These are phyloP conservation scores for Oceanodroma leucorhoa DNA, from an alignment of 2,797 vertebrate genomes.

Conservation along the genomic window DNA sequence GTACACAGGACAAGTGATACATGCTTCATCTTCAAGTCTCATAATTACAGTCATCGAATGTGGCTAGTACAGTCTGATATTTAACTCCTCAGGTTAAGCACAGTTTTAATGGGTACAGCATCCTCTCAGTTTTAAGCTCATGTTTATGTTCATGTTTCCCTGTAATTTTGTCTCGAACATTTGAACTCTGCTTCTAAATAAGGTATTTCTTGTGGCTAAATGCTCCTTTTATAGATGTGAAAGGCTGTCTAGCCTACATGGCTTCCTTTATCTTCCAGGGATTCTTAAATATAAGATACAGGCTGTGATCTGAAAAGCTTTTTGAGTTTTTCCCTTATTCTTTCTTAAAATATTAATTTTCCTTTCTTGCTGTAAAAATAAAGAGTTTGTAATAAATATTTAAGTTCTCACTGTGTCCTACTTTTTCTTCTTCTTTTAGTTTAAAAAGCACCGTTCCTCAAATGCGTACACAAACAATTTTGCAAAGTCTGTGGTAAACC, in stretches of 20 bases:
- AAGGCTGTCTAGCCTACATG: neutral
- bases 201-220: neutral
- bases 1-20: neutral
- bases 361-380: neutral
- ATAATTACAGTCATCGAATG: neutral
- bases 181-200: neutral
- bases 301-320: neutral
- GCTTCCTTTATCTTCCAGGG: neutral
- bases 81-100: neutral
- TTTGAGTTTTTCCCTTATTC: neutral
- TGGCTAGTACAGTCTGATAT: neutral
- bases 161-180: neutral
- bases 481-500: constrained; percentile 96
- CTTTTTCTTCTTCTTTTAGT: constrained; percentile 77
- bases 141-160: neutral
- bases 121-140: neutral
- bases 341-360: neutral
- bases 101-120: neutral
- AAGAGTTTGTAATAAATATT: neutral
- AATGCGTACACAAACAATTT: constrained; percentile 87
- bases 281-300: neutral
- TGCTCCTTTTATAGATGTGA: neutral
- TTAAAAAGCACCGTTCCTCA: constrained; percentile 88
- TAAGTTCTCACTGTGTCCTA: constrained; percentile 15
- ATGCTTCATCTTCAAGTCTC: neutral